phyloP scores from a whole-genome alignment of 92 coral and sea anemone species.

The Umimayanthus chanpuru region DNA sequence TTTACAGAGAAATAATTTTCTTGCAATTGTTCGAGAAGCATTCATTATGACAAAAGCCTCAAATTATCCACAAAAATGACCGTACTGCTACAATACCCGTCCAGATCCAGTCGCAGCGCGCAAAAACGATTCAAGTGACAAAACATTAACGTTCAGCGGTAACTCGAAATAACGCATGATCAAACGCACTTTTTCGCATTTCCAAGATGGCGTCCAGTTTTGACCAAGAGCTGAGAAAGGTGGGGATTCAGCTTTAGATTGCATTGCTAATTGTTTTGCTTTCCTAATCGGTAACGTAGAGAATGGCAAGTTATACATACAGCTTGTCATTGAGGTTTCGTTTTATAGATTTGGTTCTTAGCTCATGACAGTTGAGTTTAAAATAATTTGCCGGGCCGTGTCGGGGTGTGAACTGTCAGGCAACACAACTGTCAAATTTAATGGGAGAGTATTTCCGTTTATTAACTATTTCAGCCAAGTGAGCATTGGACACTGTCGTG shows the following conservation, averaged over 20 bases:
- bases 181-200: neutral
- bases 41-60: neutral
- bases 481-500: too few relatives aligned
- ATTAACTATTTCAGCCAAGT: too few relatives aligned
- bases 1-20: conserved; percentile 8
- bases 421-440: too few relatives aligned
- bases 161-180: conserved; percentile 41
- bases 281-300: neutral
- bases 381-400: too few relatives aligned
- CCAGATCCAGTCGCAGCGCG: too few relatives aligned
- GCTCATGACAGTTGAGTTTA: neutral
- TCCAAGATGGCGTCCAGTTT: conserved; percentile 95
- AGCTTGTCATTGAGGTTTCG: neutral
- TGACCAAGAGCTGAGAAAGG: conserved; percentile 95
- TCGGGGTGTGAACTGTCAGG: too few relatives aligned
- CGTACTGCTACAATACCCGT: neutral
- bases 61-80: neutral
- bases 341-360: neutral
- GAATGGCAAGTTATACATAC: neutral
- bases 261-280: neutral
- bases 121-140: too few relatives aligned
- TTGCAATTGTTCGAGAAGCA: neutral
- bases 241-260: conserved; percentile 17
- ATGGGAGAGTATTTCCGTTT: too few relatives aligned
- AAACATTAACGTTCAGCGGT: conserved; percentile 1